Evolutionary conservation across 2,113 vertebrate species (phyloP), one percentile per base, ranked within the genome.

Genomic region (Heliornis fulica): DNA sequence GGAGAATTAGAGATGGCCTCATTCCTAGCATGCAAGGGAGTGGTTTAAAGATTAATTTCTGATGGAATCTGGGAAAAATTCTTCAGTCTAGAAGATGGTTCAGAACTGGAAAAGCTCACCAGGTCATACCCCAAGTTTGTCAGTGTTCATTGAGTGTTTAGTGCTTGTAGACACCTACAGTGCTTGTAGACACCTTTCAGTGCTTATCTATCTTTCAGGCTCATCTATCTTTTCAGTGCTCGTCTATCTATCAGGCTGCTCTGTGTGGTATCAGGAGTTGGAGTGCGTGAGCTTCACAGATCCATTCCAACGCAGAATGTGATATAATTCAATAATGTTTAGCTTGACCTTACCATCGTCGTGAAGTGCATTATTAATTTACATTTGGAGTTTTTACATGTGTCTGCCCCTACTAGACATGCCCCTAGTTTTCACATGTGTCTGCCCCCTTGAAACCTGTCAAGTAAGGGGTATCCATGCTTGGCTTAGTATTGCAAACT

Each of bases 111-210:
- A 14, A 46, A 46, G 5, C 18, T 65, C 7, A 7, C 11, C 23
- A 40, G 23, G 34, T n/a, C 29, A 34, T 23, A 9, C 11, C 29
- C 9, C 19, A n/a, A 23, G 12, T 7, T 34, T 75, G 19, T 46
- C 23, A 46, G 34, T 19, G 12, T 36, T 69, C 22, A 32, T 28
- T 9, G 48, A 57, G 31, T 50, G 26, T 64, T 80, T 65, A 13
- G 21, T 9, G 8, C 15, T n/a, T 2, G 0, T 45, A 74, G 60
- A 32, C 8, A 18, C n/a, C n/a, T n/a, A 28, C 12, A 45, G 50
- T 9, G 8, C 15, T n/a, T 2, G 0, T 45, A 74, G 60, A 32
- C 8, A 18, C n/a, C n/a, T n/a, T n/a, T n/a, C n/a, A n/a, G n/a
- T n/a, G n/a, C n/a, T n/a, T n/a, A n/a, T n/a, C n/a, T n/a, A n/a